Base-by-base conservation (phyloP, 2,797 vertebrate genomes). In the Menidia menidia region DNA sequence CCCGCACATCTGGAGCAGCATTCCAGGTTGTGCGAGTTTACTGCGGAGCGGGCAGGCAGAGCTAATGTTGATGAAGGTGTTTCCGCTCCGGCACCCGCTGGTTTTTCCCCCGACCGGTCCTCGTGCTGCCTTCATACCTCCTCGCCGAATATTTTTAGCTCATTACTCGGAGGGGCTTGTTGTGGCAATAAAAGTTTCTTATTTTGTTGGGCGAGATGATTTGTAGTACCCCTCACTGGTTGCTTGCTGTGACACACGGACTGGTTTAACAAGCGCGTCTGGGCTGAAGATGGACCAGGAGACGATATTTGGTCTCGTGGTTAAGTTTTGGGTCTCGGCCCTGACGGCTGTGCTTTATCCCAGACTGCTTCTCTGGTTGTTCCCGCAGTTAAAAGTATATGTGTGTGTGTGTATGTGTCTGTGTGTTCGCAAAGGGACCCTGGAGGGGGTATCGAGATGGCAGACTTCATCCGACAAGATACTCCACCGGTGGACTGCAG, bases 401-500 rank as follows among this genome's bases (percentile, higher is more conserved):
- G 25, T 25, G 25, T 25, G 25, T 25, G 54, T 62, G 42, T 68
- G 6, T 18, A 3, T 86, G 71, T 77, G 51, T 85, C 35, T 85
- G 60, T 92, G 75, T 83, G 71, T 84, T 33, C 55, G n/a, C 43
- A 41, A 82, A 99, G 98, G 80, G 98, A 99, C 77, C 98, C 98
- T 75, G 98, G 97, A 80, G 97, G 98, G 93, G 98, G 98, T 76
- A 98, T 99, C 44, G 98, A 99, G 90, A 97, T 99, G 98, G 94
- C 97, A 68, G 96, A 99, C 84, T 98, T 99, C 87, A 95, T 97
- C 85, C 91, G 96, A 64, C 97, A 99, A 85, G 97, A 96, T 85
- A 99, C 97, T 52, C 98, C 98, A 3, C 97, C 98, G 30, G 97
- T 99, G 82, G 97, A 97, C 88, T 99, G 98, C 92, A 99, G 98